phyloP scores from a whole-genome alignment of 2,797 vertebrate species.

The Cygnus olor region DNA sequence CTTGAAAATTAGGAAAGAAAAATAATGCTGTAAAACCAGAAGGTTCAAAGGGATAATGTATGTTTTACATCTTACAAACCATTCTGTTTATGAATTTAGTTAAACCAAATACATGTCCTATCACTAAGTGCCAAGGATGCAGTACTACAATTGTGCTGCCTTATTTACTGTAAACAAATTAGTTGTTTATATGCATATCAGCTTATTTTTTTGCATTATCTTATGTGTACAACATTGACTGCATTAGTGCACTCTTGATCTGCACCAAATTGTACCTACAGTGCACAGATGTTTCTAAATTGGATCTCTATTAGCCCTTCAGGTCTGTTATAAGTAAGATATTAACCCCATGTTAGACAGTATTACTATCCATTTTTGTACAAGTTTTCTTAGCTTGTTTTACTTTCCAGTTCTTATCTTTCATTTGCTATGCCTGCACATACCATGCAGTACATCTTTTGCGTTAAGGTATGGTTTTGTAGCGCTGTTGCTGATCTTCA shows the following conservation, averaged over 20 bases:
- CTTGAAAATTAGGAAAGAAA: conserved; percentile 34
- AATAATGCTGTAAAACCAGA: conserved; percentile 63
- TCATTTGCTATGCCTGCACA: conserved; percentile 70
- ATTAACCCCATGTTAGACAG: conserved; percentile 72
- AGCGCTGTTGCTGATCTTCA: conserved; percentile 72
- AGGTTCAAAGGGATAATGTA: conserved; percentile 75
- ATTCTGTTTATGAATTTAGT: conserved; percentile 66
- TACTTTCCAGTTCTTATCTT: conserved; percentile 27
- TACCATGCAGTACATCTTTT: conserved; percentile 67
- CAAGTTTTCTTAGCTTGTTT: conserved; percentile 55
- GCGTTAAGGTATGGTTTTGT: conserved; percentile 74
- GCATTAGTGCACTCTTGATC: conserved; percentile 60
- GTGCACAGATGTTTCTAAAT: conserved; percentile 43
- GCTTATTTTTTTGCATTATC: conserved; percentile 66
- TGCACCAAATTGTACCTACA: conserved; percentile 44
- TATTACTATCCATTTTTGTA: conserved; percentile 74
- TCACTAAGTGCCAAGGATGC: conserved; percentile 78
- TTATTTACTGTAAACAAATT: conserved; percentile 50
- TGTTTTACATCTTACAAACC: conserved; percentile 65
- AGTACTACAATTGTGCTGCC: conserved; percentile 42
- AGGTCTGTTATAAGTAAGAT: conserved; percentile 53
- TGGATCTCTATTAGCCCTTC: conserved; percentile 31
- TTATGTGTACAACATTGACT: conserved; percentile 55
- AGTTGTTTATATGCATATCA: conserved; percentile 59
- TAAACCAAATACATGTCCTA: conserved; percentile 75